These are phyloP conservation scores for Quadriops clusia DNA, from an alignment of 2,888 invertebrate genomes.

Conservation along the genomic window DNA sequence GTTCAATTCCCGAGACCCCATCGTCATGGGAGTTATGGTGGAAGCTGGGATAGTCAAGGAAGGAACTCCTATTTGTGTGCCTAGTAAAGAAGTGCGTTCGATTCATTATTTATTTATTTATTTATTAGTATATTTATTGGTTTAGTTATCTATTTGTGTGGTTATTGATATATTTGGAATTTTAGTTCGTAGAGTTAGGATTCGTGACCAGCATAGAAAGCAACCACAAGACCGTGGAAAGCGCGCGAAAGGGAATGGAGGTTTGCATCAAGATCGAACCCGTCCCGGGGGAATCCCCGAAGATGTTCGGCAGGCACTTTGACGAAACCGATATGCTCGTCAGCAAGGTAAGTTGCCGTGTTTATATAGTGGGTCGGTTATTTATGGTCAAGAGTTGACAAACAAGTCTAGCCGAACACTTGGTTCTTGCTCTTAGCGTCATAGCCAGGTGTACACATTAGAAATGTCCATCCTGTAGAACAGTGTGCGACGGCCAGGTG, in stretches of 20 bases:
- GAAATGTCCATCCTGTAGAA: too few species aligned
- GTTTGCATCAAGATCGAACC: slow-evolving; percentile 96
- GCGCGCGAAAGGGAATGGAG: slow-evolving; percentile 91
- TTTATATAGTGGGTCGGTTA: slow-evolving; percentile 2
- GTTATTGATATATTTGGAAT: slow-evolving; percentile 16
- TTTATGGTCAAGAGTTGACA: background rate
- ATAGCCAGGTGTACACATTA: too few species aligned
- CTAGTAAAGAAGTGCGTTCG: slow-evolving; percentile 74
- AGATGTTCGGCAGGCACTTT: slow-evolving; percentile 97
- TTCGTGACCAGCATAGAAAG: slow-evolving; percentile 88
- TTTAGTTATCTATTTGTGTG: background rate
- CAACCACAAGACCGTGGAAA: slow-evolving; percentile 90
- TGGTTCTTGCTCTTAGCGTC: too few species aligned
- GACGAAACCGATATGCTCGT: slow-evolving; percentile 90
- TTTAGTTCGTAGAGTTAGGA: slow-evolving; percentile 87
- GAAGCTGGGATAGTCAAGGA: slow-evolving; percentile 92
- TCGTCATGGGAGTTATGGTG: slow-evolving; percentile 90
- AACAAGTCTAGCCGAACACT: too few species aligned
- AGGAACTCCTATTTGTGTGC: slow-evolving; percentile 96
- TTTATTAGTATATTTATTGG: slow-evolving; percentile 2
- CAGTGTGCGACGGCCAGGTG: too few species aligned
- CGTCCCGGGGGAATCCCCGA: slow-evolving; percentile 94
- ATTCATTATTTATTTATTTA: slow-evolving; percentile 2
- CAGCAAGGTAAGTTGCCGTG: slow-evolving; percentile 64
- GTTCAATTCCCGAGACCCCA: slow-evolving; percentile 97